Percentiles rank a stretch among this genome's conserved stretches.
phyloP scores from a whole-genome alignment of 1,140 invertebrate species.

The Brachionus calyciflorus region DNA sequence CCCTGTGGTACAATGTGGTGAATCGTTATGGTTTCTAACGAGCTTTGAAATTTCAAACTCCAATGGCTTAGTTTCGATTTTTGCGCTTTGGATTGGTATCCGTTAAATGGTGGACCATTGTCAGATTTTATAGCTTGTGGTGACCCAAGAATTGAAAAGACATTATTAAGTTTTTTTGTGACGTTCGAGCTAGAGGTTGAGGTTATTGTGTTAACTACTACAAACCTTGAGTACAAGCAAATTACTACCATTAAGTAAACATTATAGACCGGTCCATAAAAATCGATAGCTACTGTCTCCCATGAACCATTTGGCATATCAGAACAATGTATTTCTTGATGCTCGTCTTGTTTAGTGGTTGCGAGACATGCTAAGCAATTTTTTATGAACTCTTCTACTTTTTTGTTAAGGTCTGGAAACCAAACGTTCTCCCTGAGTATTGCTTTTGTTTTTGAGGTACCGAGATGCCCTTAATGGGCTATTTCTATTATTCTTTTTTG shows the following conservation, averaged over 20 bases:
- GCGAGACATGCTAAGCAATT: slow-evolving; percentile 49
- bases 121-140: slow-evolving; percentile 47
- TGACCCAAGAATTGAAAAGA: slow-evolving; percentile 48
- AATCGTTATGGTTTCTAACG: too few species aligned
- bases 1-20: too few species aligned
- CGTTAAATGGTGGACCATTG: slow-evolving; percentile 49
- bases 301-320: slow-evolving; percentile 49
- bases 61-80: too few species aligned
- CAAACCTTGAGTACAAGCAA: slow-evolving; percentile 52
- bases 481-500: slow-evolving; percentile 46
- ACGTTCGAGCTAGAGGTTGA: slow-evolving; percentile 45
- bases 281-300: slow-evolving; percentile 51
- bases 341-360: too few species aligned
- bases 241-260: slow-evolving; percentile 51
- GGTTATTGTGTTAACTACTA: slow-evolving; percentile 50
- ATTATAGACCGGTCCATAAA: slow-evolving; percentile 51
- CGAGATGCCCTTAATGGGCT: slow-evolving; percentile 49
- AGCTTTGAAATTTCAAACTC: too few species aligned
- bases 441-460: slow-evolving; percentile 49
- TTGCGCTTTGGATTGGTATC: too few species aligned
- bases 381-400: slow-evolving; percentile 47
- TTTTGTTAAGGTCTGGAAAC: slow-evolving; percentile 48
- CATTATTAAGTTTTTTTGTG: slow-evolving; percentile 36
- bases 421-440: slow-evolving; percentile 49
- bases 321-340: slow-evolving; percentile 48